Percentiles rank a stretch among this genome's conserved stretches.
phyloP scores from a whole-genome alignment of 2,113 vertebrate species.

The Pseudopipra pipra region DNA sequence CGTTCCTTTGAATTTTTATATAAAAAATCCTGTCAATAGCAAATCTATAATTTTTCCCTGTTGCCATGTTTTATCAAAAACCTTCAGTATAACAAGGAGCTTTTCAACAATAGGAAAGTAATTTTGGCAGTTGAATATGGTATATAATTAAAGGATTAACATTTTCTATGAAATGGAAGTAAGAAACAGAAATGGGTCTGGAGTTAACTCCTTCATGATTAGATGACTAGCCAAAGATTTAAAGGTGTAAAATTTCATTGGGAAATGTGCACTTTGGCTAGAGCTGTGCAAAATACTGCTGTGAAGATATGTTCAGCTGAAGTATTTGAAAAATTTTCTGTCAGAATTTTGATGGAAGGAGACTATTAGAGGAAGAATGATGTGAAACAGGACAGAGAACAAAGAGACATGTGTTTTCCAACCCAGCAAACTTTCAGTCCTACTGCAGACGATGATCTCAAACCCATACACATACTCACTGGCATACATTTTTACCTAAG shows the following conservation, averaged over 20 bases:
- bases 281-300: background rate
- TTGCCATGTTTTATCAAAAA: conserved; percentile 37
- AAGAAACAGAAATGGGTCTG: conserved; percentile 3
- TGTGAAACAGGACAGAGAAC: background rate
- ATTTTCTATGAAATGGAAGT: conserved; percentile 61
- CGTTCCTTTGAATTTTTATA: background rate
- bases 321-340: conserved; percentile 5
- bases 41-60: background rate
- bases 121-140: conserved; percentile 64
- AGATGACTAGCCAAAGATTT: conserved; percentile 36
- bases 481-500: background rate
- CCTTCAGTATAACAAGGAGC: background rate
- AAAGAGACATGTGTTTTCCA: conserved; percentile 1
- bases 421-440: background rate
- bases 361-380: background rate
- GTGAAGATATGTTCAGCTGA: background rate
- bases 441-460: background rate
- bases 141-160: conserved; percentile 76
- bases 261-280: background rate
- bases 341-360: background rate
- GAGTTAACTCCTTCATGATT: conserved; percentile 63
- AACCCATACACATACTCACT: background rate
- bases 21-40: background rate
- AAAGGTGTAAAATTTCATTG: background rate
- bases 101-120: conserved; percentile 51